Evolutionary conservation across 2,888 invertebrate genomes (phyloP).

Genomic region (Encarsia formosa): DNA sequence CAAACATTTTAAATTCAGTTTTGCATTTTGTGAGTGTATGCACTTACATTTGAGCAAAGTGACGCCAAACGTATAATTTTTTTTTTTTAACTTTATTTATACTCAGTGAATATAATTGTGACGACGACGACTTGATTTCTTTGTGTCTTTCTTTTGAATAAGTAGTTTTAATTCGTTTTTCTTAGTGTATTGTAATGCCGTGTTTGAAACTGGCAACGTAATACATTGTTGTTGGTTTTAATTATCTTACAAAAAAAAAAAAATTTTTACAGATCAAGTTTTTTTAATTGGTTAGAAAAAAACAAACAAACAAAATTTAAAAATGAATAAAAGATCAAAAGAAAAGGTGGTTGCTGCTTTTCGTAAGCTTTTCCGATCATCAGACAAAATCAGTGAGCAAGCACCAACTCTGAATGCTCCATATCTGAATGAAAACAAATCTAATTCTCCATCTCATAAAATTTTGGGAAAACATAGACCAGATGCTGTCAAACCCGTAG

Average conservation of each 20-base stretch:
- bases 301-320: too few species aligned
- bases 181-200: neutral
- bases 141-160: too few species aligned
- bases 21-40: too few species aligned
- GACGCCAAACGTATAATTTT: too few species aligned
- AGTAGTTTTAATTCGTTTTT: neutral
- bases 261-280: neutral
- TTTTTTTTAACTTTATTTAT: too few species aligned
- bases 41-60: too few species aligned
- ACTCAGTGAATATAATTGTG: too few species aligned
- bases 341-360: slow-evolving; percentile 79
- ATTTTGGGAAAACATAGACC: slow-evolving; percentile 45
- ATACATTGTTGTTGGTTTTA: neutral
- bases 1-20: too few species aligned
- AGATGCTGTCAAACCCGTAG: slow-evolving; percentile 47
- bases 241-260: neutral
- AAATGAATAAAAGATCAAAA: slow-evolving; percentile 75
- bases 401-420: too few species aligned
- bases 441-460: slow-evolving; percentile 61
- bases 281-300: neutral
- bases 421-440: slow-evolving; percentile 55
- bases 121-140: too few species aligned
- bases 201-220: neutral
- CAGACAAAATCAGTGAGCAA: slow-evolving; percentile 65
- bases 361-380: slow-evolving; percentile 71